Evolutionary conservation across 2,113 vertebrate genomes (phyloP).

Genomic region (Nansenia antarctica): DNA sequence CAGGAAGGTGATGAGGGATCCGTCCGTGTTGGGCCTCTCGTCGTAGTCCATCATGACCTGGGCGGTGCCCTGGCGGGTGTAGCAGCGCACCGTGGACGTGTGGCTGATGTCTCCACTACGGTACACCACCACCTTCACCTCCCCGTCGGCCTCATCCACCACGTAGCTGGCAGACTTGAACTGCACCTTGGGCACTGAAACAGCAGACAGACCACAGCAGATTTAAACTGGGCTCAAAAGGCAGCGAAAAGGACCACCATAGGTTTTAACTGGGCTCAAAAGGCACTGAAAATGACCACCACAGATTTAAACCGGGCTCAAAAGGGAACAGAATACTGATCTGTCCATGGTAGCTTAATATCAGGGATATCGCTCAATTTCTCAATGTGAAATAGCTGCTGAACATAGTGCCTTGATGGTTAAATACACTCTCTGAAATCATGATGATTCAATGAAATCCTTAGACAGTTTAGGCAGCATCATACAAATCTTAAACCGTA

Average conservation of each 20-base stretch:
- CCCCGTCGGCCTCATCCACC: constrained; percentile 77
- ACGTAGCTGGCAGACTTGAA: constrained; percentile 76
- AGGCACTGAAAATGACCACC: too few species aligned
- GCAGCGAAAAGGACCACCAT: too few species aligned
- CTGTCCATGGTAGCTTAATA: neutral
- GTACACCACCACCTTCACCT: constrained; percentile 69
- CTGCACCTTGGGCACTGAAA: constrained; percentile 78
- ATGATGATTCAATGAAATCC: too few species aligned
- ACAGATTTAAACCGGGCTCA: neutral
- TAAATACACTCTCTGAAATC: too few species aligned
- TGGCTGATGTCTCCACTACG: constrained; percentile 77
- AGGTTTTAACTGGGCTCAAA: neutral
- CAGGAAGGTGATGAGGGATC: constrained; percentile 75
- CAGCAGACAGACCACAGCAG: too few species aligned
- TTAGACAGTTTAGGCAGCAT: too few species aligned
- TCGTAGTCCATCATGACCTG: constrained; percentile 82
- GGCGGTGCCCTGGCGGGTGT: constrained; percentile 81
- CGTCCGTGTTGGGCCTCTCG: constrained; percentile 80
- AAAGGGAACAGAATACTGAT: neutral
- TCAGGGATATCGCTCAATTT: neutral
- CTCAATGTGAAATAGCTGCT: too few species aligned
- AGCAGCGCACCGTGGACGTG: constrained; percentile 74
- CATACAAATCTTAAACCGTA: too few species aligned
- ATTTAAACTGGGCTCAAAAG: neutral
- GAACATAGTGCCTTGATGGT: too few species aligned